phyloP scores from a whole-genome alignment of 2,888 invertebrate genomes.

The Athalia rosae region DNA sequence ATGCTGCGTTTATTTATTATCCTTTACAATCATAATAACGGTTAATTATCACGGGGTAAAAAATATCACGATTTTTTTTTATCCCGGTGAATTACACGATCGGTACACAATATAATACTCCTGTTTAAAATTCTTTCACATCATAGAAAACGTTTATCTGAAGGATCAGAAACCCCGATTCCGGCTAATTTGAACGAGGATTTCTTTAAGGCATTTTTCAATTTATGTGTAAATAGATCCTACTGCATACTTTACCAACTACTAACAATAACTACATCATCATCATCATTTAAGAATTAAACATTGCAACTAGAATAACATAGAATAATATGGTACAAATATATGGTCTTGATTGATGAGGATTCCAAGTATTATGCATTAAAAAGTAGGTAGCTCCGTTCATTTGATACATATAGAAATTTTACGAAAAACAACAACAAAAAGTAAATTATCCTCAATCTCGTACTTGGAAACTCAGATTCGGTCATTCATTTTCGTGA shows the following conservation, averaged over 20 bases:
- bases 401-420: neutral
- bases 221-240: constrained; percentile 12
- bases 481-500: no score
- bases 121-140: neutral
- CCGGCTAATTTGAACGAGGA: neutral
- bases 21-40: neutral
- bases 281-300: constrained; percentile 9
- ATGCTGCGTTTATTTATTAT: constrained; percentile 18
- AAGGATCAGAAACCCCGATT: neutral
- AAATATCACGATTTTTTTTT: no score
- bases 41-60: neutral
- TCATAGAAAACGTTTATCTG: neutral
- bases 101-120: constrained; percentile 12
- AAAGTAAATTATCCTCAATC: no score
- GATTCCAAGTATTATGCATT: constrained; percentile 28
- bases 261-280: constrained; percentile 48
- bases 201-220: constrained; percentile 26
- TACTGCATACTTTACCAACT: constrained; percentile 27
- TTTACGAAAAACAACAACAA: neutral
- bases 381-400: constrained; percentile 43
- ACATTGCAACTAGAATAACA: constrained; percentile 44
- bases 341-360: constrained; percentile 36
- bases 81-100: no score
- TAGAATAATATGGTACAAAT: constrained; percentile 55
- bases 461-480: no score